A percentile compares a stretch with the other conserved stretches of the same genome.
Evolutionary conservation across 1,140 invertebrate genomes (phyloP).

Genomic region (Bombus superbus): DNA sequence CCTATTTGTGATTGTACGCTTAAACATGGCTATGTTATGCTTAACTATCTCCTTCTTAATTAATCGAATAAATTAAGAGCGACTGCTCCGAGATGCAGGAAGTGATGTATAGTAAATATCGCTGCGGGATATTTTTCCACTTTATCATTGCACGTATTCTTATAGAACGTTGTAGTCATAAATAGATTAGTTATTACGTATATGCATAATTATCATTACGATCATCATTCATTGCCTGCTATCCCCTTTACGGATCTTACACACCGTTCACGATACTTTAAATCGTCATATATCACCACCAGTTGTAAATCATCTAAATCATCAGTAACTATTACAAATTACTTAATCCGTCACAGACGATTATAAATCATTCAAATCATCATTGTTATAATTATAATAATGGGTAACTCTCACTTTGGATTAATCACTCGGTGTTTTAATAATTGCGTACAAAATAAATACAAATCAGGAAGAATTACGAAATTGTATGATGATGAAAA

Average conservation of each 20-base stretch:
- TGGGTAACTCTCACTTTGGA: background rate
- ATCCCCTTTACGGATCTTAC: too few relatives aligned
- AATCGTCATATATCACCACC: background rate
- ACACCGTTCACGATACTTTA: background rate
- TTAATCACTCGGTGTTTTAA: background rate
- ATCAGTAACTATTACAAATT: background rate
- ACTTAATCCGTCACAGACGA: background rate
- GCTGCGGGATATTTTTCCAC: background rate
- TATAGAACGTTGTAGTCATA: too few relatives aligned
- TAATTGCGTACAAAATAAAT: background rate
- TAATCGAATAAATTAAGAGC: background rate
- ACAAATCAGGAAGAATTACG: too few relatives aligned
- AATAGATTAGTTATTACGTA: too few relatives aligned
- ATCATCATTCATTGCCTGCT: too few relatives aligned
- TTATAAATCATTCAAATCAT: background rate
- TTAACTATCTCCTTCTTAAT: background rate
- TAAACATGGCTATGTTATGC: background rate
- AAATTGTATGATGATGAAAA: too few relatives aligned
- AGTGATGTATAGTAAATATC: background rate
- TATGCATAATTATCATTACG: too few relatives aligned
- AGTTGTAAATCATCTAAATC: background rate
- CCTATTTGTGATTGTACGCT: background rate
- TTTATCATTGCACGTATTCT: too few relatives aligned
- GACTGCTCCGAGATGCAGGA: background rate
- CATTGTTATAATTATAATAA: background rate